Conservation (phyloP, 2,888 invertebrate species). For the Epirrita christyi region DNA sequence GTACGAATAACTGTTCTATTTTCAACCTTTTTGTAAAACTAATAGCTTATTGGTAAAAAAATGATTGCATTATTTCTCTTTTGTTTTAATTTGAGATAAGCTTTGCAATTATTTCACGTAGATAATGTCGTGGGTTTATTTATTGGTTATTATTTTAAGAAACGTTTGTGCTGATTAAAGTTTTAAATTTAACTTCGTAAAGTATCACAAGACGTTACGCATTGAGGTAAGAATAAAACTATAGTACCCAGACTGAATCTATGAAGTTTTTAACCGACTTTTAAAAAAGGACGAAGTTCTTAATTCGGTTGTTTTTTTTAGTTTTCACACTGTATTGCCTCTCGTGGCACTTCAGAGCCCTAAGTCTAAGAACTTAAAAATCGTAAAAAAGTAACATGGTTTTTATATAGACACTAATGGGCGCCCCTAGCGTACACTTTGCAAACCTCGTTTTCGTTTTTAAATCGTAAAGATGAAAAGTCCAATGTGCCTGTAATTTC, state of each 20-base stretch:
- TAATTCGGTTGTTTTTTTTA: too few species aligned
- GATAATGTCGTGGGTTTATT: conserved; percentile 19
- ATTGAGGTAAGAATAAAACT: neutral
- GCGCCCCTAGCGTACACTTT: too few species aligned
- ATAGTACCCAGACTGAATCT: neutral
- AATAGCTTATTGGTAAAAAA: conserved; percentile 15
- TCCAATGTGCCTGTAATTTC: neutral
- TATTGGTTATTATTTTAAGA: conserved; percentile 13
- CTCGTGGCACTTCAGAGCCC: too few species aligned
- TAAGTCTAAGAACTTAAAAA: too few species aligned
- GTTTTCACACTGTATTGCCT: too few species aligned
- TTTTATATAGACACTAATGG: too few species aligned
- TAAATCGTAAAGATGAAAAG: neutral
- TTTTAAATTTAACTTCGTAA: neutral
- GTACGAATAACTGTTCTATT: conserved; percentile 32
- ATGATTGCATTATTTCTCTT: conserved; percentile 19
- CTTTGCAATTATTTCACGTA: conserved; percentile 26
- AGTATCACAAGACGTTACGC: neutral
- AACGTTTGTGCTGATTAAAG: neutral
- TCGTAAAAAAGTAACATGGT: too few species aligned
- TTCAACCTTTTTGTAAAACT: conserved; percentile 23
- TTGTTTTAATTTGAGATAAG: conserved; percentile 31
- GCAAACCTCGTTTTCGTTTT: too few species aligned
- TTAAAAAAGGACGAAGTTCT: too few species aligned
- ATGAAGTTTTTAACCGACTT: too few species aligned